A percentile compares a stretch with the other conserved stretches of the same genome.
Evolutionary conservation across 2,113 vertebrate species (phyloP).

Genomic region (Pagrus major): DNA sequence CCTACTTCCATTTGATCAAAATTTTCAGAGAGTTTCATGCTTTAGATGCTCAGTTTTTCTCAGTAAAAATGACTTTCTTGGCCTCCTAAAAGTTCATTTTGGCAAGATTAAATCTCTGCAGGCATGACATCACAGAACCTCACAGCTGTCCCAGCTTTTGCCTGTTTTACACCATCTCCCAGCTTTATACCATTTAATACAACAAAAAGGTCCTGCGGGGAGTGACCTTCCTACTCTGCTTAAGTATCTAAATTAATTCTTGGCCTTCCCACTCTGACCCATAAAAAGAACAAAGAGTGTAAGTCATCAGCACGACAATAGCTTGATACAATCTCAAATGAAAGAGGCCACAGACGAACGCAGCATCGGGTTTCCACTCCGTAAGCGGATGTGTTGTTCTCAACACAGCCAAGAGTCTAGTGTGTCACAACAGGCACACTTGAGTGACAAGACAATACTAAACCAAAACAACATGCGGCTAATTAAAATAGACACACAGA

Average conservation of each 20-base stretch:
- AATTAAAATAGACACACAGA: slow-evolving; percentile 14
- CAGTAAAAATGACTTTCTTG: too few species aligned
- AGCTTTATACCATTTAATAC: background rate
- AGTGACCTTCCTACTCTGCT: slow-evolving; percentile 8
- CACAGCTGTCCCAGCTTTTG: too few species aligned
- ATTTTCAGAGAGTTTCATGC: too few species aligned
- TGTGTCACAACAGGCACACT: slow-evolving; percentile 18
- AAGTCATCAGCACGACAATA: slow-evolving; percentile 55
- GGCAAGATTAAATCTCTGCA: background rate
- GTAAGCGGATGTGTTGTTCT: slow-evolving; percentile 33
- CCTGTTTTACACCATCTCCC: slow-evolving; percentile 12
- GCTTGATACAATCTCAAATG: slow-evolving; percentile 38
- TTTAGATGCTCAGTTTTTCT: too few species aligned
- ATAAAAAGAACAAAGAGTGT: slow-evolving; percentile 47
- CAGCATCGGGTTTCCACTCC: slow-evolving; percentile 31
- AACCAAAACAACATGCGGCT: slow-evolving; percentile 5
- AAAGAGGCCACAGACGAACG: slow-evolving; percentile 30
- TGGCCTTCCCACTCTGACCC: slow-evolving; percentile 45
- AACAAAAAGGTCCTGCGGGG: background rate
- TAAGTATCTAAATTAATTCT: slow-evolving; percentile 49
- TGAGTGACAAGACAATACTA: slow-evolving; percentile 9
- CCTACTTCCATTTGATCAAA: too few species aligned
- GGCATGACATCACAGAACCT: too few species aligned
- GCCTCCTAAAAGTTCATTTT: background rate
- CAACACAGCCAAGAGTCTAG: slow-evolving; percentile 8